phyloP scores from a whole-genome alignment of 2,797 vertebrate species.

The Semotilus atromaculatus region DNA sequence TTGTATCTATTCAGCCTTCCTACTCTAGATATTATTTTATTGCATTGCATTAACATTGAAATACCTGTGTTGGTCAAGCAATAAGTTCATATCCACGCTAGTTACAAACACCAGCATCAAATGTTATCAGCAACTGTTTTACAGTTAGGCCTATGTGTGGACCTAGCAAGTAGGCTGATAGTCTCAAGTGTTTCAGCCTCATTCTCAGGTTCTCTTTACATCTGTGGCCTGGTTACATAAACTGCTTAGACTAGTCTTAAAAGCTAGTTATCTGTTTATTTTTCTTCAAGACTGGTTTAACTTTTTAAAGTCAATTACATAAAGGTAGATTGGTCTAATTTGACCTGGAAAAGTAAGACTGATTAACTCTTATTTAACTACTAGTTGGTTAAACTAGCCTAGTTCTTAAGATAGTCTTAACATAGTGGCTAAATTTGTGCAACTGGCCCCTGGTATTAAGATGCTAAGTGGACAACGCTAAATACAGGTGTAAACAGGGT shows the following conservation, averaged over 20 bases:
- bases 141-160: neutral
- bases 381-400: too few relatives aligned
- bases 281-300: too few relatives aligned
- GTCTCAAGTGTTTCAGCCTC: neutral
- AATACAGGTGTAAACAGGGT: neutral
- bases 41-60: neutral
- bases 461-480: neutral
- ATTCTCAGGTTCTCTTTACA: neutral
- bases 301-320: neutral
- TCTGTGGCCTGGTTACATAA: neutral
- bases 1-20: neutral
- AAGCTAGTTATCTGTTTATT: neutral
- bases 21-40: neutral
- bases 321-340: neutral
- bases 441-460: neutral
- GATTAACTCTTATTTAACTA: neutral
- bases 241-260: neutral
- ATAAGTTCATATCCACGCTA: neutral
- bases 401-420: neutral
- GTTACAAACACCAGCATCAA: slow-evolving; percentile 8
- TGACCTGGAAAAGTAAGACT: neutral
- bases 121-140: slow-evolving; percentile 8
- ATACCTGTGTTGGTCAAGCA: neutral
- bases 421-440: neutral
- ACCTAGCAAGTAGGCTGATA: slow-evolving; percentile 5